Conservation (phyloP, 2,113 vertebrate genomes). For the Salminus brasiliensis region DNA sequence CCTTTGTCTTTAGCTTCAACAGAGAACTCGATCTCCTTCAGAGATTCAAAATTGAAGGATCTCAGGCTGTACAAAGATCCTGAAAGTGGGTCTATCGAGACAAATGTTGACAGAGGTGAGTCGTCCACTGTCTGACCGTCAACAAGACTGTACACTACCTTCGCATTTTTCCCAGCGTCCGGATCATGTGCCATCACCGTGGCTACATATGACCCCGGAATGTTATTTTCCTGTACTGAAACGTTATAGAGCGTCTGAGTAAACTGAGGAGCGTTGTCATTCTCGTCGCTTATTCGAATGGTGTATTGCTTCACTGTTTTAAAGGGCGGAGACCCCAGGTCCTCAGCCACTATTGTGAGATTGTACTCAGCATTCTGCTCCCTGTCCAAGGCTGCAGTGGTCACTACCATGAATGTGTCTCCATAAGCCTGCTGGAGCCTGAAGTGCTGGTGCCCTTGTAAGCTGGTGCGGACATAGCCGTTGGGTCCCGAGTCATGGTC, state of each 20-base stretch:
- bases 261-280: conserved; percentile 77
- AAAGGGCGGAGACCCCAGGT: conserved; percentile 75
- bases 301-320: conserved; percentile 74
- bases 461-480: conserved; percentile 72
- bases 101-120: conserved; percentile 59
- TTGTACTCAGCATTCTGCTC: conserved; percentile 77
- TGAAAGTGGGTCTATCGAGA: conserved; percentile 65
- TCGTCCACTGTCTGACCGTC: conserved; percentile 59
- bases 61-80: conserved; percentile 66
- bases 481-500: conserved; percentile 79
- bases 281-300: conserved; percentile 76
- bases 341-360: conserved; percentile 76
- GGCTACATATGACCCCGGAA: conserved; percentile 75
- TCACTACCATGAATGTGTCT: conserved; percentile 76
- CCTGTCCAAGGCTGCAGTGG: conserved; percentile 71
- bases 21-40: conserved; percentile 64
- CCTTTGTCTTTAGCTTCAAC: conserved; percentile 71
- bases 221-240: conserved; percentile 76
- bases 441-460: conserved; percentile 77
- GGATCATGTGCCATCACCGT: conserved; percentile 74
- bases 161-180: conserved; percentile 68
- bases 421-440: conserved; percentile 77
- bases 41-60: conserved; percentile 69
- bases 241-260: conserved; percentile 73
- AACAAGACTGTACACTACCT: conserved; percentile 71